These are phyloP conservation scores for Ochotona princeps DNA, from an alignment of 2,113 vertebrate genomes.

Conservation along the genomic window DNA sequence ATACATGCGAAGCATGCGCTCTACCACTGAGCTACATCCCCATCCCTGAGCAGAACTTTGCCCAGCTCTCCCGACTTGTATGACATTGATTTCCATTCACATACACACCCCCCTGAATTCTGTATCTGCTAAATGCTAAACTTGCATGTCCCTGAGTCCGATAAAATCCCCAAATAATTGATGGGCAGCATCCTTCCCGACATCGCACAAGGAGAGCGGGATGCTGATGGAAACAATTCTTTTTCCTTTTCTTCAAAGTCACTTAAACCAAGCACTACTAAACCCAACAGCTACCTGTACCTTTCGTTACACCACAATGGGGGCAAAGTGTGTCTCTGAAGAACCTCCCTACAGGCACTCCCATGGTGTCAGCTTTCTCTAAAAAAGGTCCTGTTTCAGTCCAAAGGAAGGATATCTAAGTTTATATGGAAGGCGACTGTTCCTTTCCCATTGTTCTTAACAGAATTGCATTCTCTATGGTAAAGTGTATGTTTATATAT, in stretches of 20 bases:
- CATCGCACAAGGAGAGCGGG: not conserved
- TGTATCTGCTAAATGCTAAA: not conserved
- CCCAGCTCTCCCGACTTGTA: not conserved
- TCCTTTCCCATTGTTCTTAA: no score
- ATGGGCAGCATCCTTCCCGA: not conserved
- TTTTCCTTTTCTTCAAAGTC: constrained; percentile 6
- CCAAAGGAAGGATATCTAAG: not conserved
- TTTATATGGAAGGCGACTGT: not conserved
- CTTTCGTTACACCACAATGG: not conserved
- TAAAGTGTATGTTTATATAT: no score
- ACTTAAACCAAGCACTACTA: not conserved
- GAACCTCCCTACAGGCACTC: not conserved
- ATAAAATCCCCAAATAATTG: not conserved
- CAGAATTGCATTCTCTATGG: no score
- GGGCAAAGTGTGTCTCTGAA: not conserved
- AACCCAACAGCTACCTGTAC: not conserved
- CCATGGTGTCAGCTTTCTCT: not conserved
- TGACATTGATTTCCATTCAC: not conserved
- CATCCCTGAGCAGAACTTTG: rapidly evolving
- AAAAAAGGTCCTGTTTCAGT: not conserved
- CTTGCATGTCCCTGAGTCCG: not conserved
- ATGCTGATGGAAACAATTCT: not conserved
- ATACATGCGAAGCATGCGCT: constrained; percentile 84
- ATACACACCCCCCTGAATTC: rapidly evolving
- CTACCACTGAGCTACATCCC: constrained; percentile 84